Base-by-base conservation (phyloP, 2,113 vertebrate genomes). In the Nymphicus hollandicus region DNA sequence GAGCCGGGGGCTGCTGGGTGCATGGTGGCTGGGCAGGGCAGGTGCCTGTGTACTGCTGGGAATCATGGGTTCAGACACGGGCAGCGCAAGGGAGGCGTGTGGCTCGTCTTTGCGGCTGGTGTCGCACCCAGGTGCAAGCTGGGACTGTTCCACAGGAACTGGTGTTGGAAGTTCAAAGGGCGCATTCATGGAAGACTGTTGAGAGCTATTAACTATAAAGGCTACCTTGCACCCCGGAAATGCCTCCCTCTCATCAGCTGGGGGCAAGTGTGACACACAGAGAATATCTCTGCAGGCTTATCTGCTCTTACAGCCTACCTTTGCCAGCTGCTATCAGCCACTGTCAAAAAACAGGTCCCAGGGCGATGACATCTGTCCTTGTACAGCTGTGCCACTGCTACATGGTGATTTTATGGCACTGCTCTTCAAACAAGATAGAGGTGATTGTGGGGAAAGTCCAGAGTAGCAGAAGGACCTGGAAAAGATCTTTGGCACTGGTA, bases 81-180 rank as follows among this genome's bases (percentile, higher is more conserved):
- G 37, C 0, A 0, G 13, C 23, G 19, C 0, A 0, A 52, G 44
- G 29, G 35, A 35, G 49, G 28, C 31, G 10, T 1, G 8, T 39
- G 63, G 74, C 56, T 76, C 2, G 1, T 47, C 6, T 12, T 28
- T 0, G 2, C 46, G 33, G 50, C 22, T 87, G 74, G 5, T 1
- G 2, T 64, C 18, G 17, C 12, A 16, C 13, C 0, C 0, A 0
- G 27, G 11, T 81, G 25, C 0, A 0, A 46, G 69, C 25, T 19
- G 25, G 17, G 20, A 3, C 50, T 66, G 28, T 55, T 91, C 31
- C 33, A 7, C 20, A 23, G 50, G 33, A 76, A 5, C 27, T 8
- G 9, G 5, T n/a, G 17, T 24, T 52, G 27, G 13, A 55, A 56
- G 79, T 80, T 95, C 68, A 94, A 93, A 90, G 82, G 25, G 25